Evolutionary conservation across 37 sponge, comb jelly and placozoan genomes (phyloP).

Genomic region (Oopsacas minuta): DNA sequence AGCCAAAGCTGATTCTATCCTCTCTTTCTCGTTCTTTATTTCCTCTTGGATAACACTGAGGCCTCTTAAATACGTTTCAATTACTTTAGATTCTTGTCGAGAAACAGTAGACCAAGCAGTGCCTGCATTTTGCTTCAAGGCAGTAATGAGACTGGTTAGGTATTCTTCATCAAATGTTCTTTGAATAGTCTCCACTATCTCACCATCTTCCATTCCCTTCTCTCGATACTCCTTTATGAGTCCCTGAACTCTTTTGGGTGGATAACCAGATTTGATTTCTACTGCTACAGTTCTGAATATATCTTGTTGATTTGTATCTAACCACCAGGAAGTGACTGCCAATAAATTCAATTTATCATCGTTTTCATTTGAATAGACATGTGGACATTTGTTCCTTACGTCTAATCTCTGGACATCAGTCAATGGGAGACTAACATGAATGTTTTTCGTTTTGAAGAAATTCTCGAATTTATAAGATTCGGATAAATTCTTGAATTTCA

Average conservation of each 20-base stretch:
- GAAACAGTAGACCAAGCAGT: neutral
- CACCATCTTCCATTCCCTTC: neutral
- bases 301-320: neutral
- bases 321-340: neutral
- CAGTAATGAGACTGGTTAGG: neutral
- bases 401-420: neutral
- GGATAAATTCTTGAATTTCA: neutral
- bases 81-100: neutral
- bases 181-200: neutral
- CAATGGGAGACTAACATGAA: neutral
- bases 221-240: slow-evolving; percentile 7
- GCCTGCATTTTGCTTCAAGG: neutral
- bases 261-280: neutral
- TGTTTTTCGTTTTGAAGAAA: neutral
- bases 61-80: slow-evolving; percentile 4
- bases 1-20: neutral
- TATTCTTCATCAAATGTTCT: neutral
- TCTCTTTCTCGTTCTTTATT: neutral
- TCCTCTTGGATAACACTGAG: neutral
- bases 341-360: neutral
- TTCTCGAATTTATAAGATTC: neutral
- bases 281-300: neutral
- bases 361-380: neutral
- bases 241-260: neutral
- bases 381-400: neutral